A percentile compares a stretch with the other conserved stretches of the same genome.
These are phyloP conservation scores for Eriocheir sinensis DNA, from an alignment of 1,140 invertebrate species.

Conservation along the genomic window DNA sequence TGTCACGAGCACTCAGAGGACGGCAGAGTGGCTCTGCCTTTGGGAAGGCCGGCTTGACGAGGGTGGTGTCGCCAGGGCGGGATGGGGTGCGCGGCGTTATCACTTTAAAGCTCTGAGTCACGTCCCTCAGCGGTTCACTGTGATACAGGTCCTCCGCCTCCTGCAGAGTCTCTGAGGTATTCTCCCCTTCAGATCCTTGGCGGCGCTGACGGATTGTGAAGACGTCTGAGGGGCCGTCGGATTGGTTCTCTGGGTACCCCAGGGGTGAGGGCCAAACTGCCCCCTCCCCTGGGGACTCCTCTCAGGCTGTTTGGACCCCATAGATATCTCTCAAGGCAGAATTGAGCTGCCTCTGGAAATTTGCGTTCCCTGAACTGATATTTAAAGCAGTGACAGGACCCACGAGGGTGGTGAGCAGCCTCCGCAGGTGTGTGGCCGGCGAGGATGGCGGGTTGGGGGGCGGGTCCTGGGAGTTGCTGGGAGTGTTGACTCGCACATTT, in stretches of 20 bases:
- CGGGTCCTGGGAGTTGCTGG: not conserved
- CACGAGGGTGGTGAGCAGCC: not conserved
- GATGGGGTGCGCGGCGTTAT: slow-evolving; percentile 7
- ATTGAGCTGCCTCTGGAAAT: slow-evolving; percentile 50
- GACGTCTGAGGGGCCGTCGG: not conserved
- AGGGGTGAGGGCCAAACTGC: slow-evolving; percentile 63
- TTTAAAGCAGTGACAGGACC: slow-evolving; percentile 19
- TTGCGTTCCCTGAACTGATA: slow-evolving; percentile 41
- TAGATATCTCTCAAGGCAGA: slow-evolving; percentile 56
- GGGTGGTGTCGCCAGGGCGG: slow-evolving; percentile 61
- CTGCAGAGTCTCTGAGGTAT: not conserved
- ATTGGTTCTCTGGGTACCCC: slow-evolving; percentile 33
- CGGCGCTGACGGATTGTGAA: not conserved
- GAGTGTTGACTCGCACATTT: not conserved
- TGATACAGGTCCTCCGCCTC: not conserved
- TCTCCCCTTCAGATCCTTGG: not conserved
- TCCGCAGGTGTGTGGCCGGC: not conserved
- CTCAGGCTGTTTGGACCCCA: slow-evolving; percentile 39
- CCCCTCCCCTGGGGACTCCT: slow-evolving; percentile 55
- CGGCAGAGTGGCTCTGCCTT: not conserved
- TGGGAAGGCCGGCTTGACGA: not conserved
- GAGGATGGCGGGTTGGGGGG: not conserved
- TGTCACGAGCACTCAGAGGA: not conserved
- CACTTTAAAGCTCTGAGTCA: not conserved
- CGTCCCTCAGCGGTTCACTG: not conserved